Base-by-base conservation (phyloP, 1,140 invertebrate genomes). In the Cepaea nemoralis region DNA sequence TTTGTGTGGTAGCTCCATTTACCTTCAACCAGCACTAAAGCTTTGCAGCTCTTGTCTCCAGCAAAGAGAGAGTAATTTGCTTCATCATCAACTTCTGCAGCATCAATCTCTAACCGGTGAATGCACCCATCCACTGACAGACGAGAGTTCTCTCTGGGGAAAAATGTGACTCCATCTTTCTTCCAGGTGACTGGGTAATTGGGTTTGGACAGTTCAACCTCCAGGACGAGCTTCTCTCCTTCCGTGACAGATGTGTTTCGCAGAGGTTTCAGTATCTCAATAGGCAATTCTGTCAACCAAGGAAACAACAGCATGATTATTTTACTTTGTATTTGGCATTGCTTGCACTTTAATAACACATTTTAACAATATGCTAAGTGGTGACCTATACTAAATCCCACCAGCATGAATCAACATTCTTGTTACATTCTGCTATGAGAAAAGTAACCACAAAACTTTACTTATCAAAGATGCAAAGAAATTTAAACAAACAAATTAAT, bases 1-100 rank as follows among this genome's bases (percentile, higher is more conserved):
- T n/a, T n/a, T 37, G 16, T 71, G 31, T 71, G 37, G 5, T 74
- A 42, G 19, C n/a, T 39, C 50, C 35, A 12, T 33, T 42, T 80
- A 96, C 95, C 94, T 94, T 97, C 95, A 45, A 98, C 94, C 92
- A 95, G 95, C 45, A 98, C 91, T 92, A 95, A 96, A 0, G 96
- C 96, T 0, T 94, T 94, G 74, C 96, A 96, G 89, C 94, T 96
- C 1, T 96, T 94, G 89, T 96, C 97, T 33, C 94, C 85, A 37
- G 88, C 94, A 10, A 94, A 89, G 82, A 97, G 97, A 42, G 94
- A 94, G 89, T 97, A 97, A 91, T 97, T 96, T 42, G 94, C 93
- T 86, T 95, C 94, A 91, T 98, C 97, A 81, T 96, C 95, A 69
- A 94, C 92, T 0, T 93, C 94, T 16, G 94, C 94, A 85, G 95